These are phyloP conservation scores for Globodera rostochiensis DNA, from an alignment of 1,140 invertebrate species.

Conservation along the genomic window DNA sequence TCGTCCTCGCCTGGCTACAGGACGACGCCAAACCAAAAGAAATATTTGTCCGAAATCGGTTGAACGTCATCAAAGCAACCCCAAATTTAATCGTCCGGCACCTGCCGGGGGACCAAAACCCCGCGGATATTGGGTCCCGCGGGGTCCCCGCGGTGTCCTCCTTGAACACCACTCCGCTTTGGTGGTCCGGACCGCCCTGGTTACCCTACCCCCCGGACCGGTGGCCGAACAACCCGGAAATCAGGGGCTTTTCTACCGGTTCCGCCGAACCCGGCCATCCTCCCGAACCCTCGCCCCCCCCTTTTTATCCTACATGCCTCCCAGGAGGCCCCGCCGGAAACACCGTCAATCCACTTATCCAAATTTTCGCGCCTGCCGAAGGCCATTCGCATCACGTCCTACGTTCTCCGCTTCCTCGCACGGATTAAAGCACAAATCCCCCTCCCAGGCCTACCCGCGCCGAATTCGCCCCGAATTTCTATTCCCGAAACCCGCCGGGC, in stretches of 20 bases:
- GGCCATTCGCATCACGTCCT: background rate
- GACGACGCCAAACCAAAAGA: background rate
- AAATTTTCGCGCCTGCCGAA: background rate
- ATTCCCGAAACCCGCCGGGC: background rate
- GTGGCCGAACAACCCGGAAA: background rate
- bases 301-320: background rate
- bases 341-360: background rate
- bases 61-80: background rate
- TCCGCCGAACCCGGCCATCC: background rate
- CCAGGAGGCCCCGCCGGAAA: background rate
- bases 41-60: background rate
- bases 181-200: background rate
- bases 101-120: background rate
- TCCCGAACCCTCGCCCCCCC: background rate
- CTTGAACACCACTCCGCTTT: background rate
- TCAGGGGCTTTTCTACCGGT: background rate
- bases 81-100: background rate
- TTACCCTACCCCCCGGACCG: background rate
- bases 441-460: background rate
- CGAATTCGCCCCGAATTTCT: background rate
- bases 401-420: background rate
- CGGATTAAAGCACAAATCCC: background rate
- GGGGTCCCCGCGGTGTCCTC: background rate
- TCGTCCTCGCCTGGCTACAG: too few relatives aligned
- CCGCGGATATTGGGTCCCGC: background rate